Evolutionary conservation across 1,140 invertebrate species (phyloP).

Genomic region (Harpegnathos saltator): DNA sequence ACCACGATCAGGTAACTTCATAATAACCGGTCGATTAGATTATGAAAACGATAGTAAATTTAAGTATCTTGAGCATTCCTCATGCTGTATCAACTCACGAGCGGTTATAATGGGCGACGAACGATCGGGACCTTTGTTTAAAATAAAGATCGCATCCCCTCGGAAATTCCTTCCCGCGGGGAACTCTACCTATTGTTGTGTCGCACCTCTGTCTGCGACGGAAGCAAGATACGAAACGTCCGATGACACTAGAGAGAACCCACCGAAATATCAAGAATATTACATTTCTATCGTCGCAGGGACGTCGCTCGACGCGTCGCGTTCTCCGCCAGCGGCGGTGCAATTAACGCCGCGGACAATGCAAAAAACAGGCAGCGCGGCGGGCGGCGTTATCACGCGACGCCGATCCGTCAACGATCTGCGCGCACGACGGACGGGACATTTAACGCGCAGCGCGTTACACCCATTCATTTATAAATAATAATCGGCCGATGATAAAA

Average conservation of each 20-base stretch:
- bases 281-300: conserved; percentile 20
- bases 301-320: conserved; percentile 22
- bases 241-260: neutral
- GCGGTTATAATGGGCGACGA: neutral
- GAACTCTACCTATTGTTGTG: neutral
- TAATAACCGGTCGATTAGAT: no score
- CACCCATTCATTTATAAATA: conserved; percentile 50
- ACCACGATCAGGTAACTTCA: no score
- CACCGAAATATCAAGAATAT: conserved; percentile 50
- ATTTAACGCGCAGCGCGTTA: conserved; percentile 41
- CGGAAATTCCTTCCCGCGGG: neutral
- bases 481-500: conserved; percentile 40
- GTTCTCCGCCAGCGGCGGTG: conserved; percentile 39
- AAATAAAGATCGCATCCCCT: neutral
- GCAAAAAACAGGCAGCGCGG: no score
- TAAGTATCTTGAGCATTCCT: neutral
- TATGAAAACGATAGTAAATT: no score
- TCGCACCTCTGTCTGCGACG: conserved; percentile 7
- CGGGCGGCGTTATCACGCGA: conserved; percentile 30
- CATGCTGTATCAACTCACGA: neutral
- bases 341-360: conserved; percentile 24
- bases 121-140: neutral
- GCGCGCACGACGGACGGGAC: conserved; percentile 34
- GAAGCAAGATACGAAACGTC: conserved; percentile 32
- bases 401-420: conserved; percentile 30